These are phyloP conservation scores for Caradrina kadenii DNA, from an alignment of 2,888 invertebrate genomes.

Conservation along the genomic window DNA sequence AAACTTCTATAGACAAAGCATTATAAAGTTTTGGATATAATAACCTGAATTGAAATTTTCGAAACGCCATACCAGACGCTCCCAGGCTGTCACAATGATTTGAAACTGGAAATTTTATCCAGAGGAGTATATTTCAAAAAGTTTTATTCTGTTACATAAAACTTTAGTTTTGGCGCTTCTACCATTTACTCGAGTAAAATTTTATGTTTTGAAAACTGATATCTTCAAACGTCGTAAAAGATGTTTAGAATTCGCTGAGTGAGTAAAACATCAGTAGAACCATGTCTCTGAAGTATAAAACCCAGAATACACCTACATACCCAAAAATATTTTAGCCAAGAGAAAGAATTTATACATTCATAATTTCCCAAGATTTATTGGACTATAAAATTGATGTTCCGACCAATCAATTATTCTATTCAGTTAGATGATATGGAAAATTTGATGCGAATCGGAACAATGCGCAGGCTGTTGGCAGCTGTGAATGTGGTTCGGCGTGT, in stretches of 20 bases:
- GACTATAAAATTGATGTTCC: slow-evolving; percentile 39
- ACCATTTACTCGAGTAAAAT: slow-evolving; percentile 65
- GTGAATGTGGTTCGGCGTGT: slow-evolving; percentile 42
- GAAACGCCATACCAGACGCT: slow-evolving; percentile 46
- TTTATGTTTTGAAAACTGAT: slow-evolving; percentile 66
- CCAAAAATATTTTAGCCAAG: neutral
- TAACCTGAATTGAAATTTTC: slow-evolving; percentile 56
- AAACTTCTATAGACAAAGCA: slow-evolving; percentile 30
- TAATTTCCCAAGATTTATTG: slow-evolving; percentile 24
- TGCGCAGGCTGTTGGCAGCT: slow-evolving; percentile 24
- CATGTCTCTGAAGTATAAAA: slow-evolving; percentile 7
- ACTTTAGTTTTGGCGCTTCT: slow-evolving; percentile 65
- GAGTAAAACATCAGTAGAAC: slow-evolving; percentile 21
- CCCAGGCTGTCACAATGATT: slow-evolving; percentile 63
- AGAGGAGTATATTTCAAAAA: slow-evolving; percentile 59
- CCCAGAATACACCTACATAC: neutral
- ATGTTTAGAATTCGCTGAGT: slow-evolving; percentile 43
- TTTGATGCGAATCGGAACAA: slow-evolving; percentile 46
- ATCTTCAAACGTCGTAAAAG: slow-evolving; percentile 39
- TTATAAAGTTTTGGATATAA: slow-evolving; percentile 45
- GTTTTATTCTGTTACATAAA: slow-evolving; percentile 65
- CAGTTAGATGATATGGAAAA: slow-evolving; percentile 48
- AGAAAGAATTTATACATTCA: slow-evolving; percentile 1
- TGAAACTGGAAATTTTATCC: slow-evolving; percentile 64
- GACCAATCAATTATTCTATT: slow-evolving; percentile 52